Evolutionary conservation across 2,113 vertebrate genomes (phyloP), one percentile per base, ranked within the genome.

Genomic region (Sylvia atricapilla): DNA sequence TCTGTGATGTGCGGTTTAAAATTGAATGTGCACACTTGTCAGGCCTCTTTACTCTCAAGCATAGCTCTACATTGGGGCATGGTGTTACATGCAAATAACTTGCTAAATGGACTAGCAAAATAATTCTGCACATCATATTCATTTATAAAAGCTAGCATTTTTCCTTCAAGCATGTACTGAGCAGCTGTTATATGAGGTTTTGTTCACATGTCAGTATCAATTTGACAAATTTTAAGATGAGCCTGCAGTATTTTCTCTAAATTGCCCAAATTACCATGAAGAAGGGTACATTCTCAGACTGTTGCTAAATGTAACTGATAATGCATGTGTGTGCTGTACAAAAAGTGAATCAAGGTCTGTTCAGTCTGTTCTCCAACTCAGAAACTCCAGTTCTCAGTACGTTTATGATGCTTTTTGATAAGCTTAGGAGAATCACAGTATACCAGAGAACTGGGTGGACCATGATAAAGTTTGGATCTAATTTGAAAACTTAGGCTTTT

Each of bases 261-360:
- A 37, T 47, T 52, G 68, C 49, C 30, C 7, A 52, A 82, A 79
- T 56, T 68, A 17, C 41, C 11, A 4, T 44, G 39, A 90, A 52
- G 70, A 41, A 30, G 1, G 2, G 44, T 37, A 16, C 39, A 4
- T 49, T 83, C 80, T 88, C 35, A 68, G 14, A 6, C 52, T 86
- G n/a, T 63, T 94, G 27, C 31, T 64, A 49, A 69, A 66, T 66
- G 46, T 62, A 49, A 35, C 53, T 39, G 41, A 6, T 93, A 78
- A 52, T 15, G 25, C 6, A 6, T 0, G 0, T 52, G 18, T 23
- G 37, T 69, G 13, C 23, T 73, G 22, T 56, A 30, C 19, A 37
- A 47, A 89, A 69, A 1, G 0, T 47, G 22, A 37, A 58, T 77
- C 15, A 44, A n/a, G 6, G 22, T 74, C 73, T 81, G 9, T 62